phyloP scores from a whole-genome alignment of 1,140 invertebrate genomes.

The Macrocentrus cingulum region DNA sequence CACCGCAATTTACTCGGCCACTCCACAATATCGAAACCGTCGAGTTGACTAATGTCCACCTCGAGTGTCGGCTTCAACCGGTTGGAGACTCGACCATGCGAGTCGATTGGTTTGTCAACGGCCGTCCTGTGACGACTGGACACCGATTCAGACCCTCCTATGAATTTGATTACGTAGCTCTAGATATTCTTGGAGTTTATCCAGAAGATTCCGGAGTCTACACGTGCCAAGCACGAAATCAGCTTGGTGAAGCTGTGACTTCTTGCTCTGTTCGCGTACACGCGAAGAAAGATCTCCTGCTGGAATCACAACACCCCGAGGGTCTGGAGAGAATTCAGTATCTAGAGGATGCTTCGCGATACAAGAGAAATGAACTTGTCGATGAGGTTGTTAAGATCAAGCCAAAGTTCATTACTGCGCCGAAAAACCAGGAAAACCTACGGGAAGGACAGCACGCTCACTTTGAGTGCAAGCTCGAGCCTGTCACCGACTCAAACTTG shows the following conservation, averaged over 20 bases:
- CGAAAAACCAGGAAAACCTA: slow-evolving; percentile 81
- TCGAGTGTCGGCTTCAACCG: slow-evolving; percentile 90
- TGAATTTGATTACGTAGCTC: slow-evolving; percentile 96
- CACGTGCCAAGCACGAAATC: slow-evolving; percentile 88
- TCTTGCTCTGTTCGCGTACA: slow-evolving; percentile 85
- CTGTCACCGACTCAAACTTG: slow-evolving; percentile 91
- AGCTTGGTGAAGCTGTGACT: slow-evolving; percentile 91
- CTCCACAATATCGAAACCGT: slow-evolving; percentile 89
- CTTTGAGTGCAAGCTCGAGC: slow-evolving; percentile 96
- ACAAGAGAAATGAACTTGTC: slow-evolving; percentile 77
- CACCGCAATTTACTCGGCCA: slow-evolving; percentile 83
- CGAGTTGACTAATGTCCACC: slow-evolving; percentile 89
- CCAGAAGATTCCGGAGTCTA: slow-evolving; percentile 96
- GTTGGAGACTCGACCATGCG: slow-evolving; percentile 93
- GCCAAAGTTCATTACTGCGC: slow-evolving; percentile 82
- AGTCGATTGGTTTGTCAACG: slow-evolving; percentile 97
- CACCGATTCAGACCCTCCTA: slow-evolving; percentile 94
- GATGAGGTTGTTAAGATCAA: slow-evolving; percentile 82
- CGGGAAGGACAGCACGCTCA: slow-evolving; percentile 91
- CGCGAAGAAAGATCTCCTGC: slow-evolving; percentile 82
- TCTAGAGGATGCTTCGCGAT: slow-evolving; percentile 83
- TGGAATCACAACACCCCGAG: slow-evolving; percentile 84
- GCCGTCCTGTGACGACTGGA: slow-evolving; percentile 81
- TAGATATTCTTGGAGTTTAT: slow-evolving; percentile 94
- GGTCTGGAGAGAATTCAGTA: slow-evolving; percentile 89